Base-by-base conservation (phyloP, 2,797 vertebrate species). In the Cirrhinus molitorella region DNA sequence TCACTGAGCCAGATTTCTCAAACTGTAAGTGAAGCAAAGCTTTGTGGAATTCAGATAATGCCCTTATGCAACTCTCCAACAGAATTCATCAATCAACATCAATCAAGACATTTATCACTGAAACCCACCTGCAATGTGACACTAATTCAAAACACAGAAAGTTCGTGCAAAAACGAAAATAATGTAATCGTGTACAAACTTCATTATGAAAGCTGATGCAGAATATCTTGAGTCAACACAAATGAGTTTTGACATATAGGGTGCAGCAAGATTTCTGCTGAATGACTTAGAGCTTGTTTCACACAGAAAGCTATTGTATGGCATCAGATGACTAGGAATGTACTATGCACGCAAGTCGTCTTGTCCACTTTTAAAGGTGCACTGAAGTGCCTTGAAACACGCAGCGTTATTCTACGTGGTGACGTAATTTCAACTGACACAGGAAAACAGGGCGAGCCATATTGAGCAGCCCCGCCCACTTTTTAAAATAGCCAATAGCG, bases 1-100 rank as follows among this genome's bases (percentile, higher is more conserved):
- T 76, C 40, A 63, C 45, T 11, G 49, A 63, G 51, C 47, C 28
- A 55, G 59, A 79, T 74, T 65, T 83, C 79, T 83, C 65, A 80
- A 77, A 79, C 63, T n/a, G 28, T 74, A 40, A 25, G 37, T 55
- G 28, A 73, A 51, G 12, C 45, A 34, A 47, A 51, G 31, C 67
- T 61, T 45, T 43, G n/a, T 31, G 55, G 25, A 72, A 47, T 81
- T 49, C n/a, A 45, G 40, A 77, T 78, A 1, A 74, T 45, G 34
- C 34, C 34, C 49, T 40, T 25, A 21, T 40, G 31, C 78, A 70
- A 3, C 78, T 19, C 23, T 63, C 59, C n/a, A 53, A 53, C 28
- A 14, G 5, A 74, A 51, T 49, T 37, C 45, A 55, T 40, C n/a
- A 28, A 65, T 79, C 14, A n/a, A 23, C n/a, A 74, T 57, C 55